These are phyloP conservation scores for Teleogryllus occipitalis DNA, from an alignment of 1,140 invertebrate genomes.

Conservation along the genomic window DNA sequence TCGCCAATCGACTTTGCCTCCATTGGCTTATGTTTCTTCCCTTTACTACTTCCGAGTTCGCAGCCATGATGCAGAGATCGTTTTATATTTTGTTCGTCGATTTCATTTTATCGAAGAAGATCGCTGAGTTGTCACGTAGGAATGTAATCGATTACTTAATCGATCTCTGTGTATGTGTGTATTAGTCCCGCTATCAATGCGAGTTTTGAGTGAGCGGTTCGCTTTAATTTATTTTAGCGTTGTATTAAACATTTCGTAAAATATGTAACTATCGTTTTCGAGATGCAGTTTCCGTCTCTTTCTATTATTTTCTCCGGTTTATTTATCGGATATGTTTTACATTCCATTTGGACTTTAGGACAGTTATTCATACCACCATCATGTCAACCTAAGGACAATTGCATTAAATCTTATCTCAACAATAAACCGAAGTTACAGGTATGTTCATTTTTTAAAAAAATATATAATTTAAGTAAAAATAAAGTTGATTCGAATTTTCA, in stretches of 20 bases:
- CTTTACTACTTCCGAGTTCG: no score
- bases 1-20: no score
- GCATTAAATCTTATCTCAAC: constrained; percentile 48
- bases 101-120: no score
- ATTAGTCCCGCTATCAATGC: no score
- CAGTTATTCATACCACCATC: constrained; percentile 59
- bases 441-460: constrained; percentile 25
- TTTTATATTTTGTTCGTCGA: not conserved
- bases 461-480: constrained; percentile 18
- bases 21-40: no score
- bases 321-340: constrained; percentile 59
- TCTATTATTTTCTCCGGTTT: constrained; percentile 48
- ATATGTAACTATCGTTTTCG: not conserved
- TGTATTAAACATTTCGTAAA: not conserved
- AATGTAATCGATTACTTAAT: no score
- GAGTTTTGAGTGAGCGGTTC: no score
- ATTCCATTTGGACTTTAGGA: constrained; percentile 65
- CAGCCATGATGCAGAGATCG: no score
- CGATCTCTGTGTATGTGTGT: no score
- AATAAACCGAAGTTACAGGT: constrained; percentile 47
- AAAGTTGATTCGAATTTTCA: not conserved
- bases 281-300: constrained; percentile 39
- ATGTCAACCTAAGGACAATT: constrained; percentile 50
- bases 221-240: not conserved
- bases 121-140: no score